Percentiles rank a stretch among this genome's conserved stretches.
phyloP scores from a whole-genome alignment of 2,113 vertebrate genomes.

The Cariama cristata region DNA sequence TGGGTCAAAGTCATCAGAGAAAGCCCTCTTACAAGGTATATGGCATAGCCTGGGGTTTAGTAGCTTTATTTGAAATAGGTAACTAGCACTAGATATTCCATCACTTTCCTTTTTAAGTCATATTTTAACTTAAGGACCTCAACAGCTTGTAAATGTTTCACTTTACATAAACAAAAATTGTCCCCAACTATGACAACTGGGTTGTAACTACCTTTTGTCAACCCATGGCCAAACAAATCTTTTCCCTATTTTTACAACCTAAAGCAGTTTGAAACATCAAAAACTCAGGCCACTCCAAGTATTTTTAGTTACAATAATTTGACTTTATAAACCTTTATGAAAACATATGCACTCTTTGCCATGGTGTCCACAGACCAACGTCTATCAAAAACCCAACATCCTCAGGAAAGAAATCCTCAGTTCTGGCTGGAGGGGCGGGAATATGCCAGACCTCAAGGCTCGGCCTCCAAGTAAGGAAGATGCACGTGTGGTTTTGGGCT shows the following conservation, averaged over 20 bases:
- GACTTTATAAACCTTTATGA: background rate
- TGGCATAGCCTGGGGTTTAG: background rate
- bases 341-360: background rate
- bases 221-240: background rate
- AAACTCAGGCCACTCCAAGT: background rate
- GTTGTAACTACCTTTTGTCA: background rate
- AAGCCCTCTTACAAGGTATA: background rate
- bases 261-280: background rate
- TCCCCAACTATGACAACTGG: background rate
- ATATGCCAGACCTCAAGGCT: background rate
- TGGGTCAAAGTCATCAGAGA: background rate
- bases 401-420: background rate
- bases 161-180: background rate
- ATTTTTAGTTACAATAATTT: accelerated
- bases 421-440: background rate
- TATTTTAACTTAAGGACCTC: background rate
- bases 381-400: background rate
- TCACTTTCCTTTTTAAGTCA: background rate
- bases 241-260: background rate
- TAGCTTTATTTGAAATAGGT: background rate
- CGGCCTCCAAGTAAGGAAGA: background rate
- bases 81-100: background rate
- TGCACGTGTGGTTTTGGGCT: background rate
- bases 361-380: background rate
- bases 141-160: background rate